phyloP scores from a whole-genome alignment of 2,797 vertebrate genomes.

The Gymnothorax javanicus region DNA sequence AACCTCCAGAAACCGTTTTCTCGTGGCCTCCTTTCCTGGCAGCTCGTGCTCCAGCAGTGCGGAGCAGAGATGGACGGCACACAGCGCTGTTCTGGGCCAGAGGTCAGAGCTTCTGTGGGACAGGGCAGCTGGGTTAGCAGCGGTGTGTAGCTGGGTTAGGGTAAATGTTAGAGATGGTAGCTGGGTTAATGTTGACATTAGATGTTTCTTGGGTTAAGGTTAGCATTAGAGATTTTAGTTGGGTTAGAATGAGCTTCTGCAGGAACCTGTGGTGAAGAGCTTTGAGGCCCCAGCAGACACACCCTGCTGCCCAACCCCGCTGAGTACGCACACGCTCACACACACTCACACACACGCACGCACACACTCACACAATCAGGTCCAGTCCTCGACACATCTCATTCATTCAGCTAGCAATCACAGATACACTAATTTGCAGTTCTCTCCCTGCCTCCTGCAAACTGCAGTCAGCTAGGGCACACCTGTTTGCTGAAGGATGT shows the following conservation, averaged over 20 bases:
- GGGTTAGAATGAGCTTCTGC: not conserved
- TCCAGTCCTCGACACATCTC: too few relatives aligned
- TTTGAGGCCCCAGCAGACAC: not conserved
- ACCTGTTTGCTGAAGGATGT: not conserved
- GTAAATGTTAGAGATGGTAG: too few relatives aligned
- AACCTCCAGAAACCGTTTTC: not conserved
- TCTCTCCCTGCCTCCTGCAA: not conserved
- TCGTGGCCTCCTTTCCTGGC: not conserved
- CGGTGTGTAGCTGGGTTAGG: not conserved
- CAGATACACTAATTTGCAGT: not conserved
- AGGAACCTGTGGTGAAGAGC: not conserved
- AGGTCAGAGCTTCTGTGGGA: not conserved
- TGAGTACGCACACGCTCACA: too few relatives aligned
- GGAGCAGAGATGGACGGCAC: too few relatives aligned
- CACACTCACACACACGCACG: too few relatives aligned
- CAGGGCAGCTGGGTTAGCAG: not conserved
- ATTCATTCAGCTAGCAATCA: not conserved
- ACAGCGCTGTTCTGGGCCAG: too few relatives aligned
- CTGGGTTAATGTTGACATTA: too few relatives aligned
- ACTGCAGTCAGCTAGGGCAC: not conserved
- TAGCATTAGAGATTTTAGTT: too few relatives aligned
- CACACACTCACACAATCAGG: too few relatives aligned
- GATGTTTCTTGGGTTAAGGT: too few relatives aligned
- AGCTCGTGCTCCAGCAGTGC: not conserved
- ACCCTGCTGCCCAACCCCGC: not conserved